A percentile compares a stretch with the other conserved stretches of the same genome.
phyloP scores from a whole-genome alignment of 2,888 invertebrate species.

The Zygogramma bicolorata region DNA sequence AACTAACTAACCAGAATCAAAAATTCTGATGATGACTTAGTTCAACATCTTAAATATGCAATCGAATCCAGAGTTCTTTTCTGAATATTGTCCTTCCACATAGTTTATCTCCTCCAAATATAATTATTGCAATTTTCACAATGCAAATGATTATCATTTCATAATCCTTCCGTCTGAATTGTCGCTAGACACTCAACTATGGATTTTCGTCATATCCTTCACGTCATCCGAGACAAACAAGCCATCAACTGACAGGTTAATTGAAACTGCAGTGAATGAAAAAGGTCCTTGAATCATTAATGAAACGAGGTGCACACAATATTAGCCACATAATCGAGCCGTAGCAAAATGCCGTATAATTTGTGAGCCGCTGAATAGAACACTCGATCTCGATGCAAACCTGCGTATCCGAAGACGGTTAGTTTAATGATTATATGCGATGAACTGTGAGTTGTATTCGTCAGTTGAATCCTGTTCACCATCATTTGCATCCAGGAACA shows the following conservation, averaged over 20 bases:
- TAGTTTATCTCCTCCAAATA: too few relatives aligned
- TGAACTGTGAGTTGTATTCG: background rate
- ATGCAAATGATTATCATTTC: too few relatives aligned
- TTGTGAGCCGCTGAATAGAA: background rate
- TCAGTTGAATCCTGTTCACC: background rate
- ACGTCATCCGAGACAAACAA: constrained; percentile 1
- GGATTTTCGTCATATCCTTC: background rate
- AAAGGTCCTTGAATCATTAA: constrained; percentile 50
- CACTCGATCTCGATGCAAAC: background rate
- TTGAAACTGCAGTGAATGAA: constrained; percentile 43
- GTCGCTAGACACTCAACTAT: too few relatives aligned
- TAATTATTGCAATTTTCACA: too few relatives aligned
- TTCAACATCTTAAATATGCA: too few relatives aligned
- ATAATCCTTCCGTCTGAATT: too few relatives aligned
- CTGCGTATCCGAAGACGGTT: background rate
- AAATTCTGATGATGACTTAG: too few relatives aligned
- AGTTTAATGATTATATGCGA: background rate
- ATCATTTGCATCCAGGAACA: too few relatives aligned
- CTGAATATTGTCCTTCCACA: too few relatives aligned
- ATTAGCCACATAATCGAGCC: constrained; percentile 38
- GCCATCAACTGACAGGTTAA: constrained; percentile 45
- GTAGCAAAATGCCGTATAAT: background rate
- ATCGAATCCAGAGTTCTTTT: too few relatives aligned
- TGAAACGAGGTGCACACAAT: constrained; percentile 45
- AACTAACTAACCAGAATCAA: too few relatives aligned